Evolutionary conservation across 2,113 vertebrate genomes (phyloP), one percentile per base, ranked within the genome.

Genomic region (Porphyrio hochstetteri): DNA sequence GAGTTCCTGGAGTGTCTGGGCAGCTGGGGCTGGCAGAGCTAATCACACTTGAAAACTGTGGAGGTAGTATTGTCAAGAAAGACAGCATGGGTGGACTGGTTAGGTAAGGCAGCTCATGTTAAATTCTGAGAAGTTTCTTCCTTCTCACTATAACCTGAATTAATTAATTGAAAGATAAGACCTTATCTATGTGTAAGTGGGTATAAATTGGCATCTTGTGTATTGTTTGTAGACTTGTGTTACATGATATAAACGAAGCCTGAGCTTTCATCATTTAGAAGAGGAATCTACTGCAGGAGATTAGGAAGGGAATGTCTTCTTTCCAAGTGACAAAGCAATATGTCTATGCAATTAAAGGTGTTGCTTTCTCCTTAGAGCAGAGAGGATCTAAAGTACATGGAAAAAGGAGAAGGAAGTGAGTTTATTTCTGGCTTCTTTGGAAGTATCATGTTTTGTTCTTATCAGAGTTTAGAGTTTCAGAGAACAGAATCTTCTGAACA

Each of bases 141-240:
- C 81, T 90, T 96, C 85, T 95, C 82, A 93, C 63, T 86, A 10
- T 95, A 90, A 86, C 90, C 50, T 60, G 42, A 80, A 79, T 86
- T 27, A 93, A 91, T 91, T 91, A 93, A 82, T 36, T 92, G 91
- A 85, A 95, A 95, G 83, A 42, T 82, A 89, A 95, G 70, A 89
- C 77, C 81, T 86, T 78, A 60, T 52, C 52, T 75, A 1, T 60
- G 69, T 52, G 29, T 80, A 44, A 88, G 36, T 42, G 38, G 23
- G 35, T 64, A 79, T 91, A 93, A 91, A 89, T 50, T 76, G 48
- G 21, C 74, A 44, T 82, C 1, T 3, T 53, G 74, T 52, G 44
- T 91, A 53, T 84, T 91, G 24, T 68, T 46, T 65, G 35, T 74
- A 86, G 65, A 11, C 24, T 84, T 72, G 42, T 5, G 3, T 79